Evolutionary conservation across 2,888 invertebrate genomes (phyloP), one percentile per base, ranked within the genome.

Genomic region (Archips crataeganus): DNA sequence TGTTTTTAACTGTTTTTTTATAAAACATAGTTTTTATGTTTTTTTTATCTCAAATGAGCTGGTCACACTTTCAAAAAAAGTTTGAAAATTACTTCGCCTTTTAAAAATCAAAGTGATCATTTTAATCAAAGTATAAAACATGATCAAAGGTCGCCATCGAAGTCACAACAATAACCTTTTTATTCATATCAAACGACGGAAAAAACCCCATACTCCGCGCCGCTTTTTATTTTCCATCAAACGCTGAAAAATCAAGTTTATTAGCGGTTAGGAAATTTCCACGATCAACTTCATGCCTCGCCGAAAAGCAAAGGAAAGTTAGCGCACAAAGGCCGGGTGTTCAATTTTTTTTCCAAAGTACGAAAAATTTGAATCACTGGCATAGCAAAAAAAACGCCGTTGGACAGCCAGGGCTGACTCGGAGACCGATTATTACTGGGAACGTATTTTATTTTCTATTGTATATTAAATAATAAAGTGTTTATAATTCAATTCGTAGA

Each of bases 241-340:
- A 92, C 85, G 89, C 77, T 81, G 77, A 85, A 87, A 89, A 90
- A 90, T 87, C 87, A 90, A 90, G 87, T 90, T 89, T 86, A 85
- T 89, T 85, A 82, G 85, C 80, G 85, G 87, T 86, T 86, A 85
- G 84, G 81, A 83, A 88, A 88, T 89, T 89, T 89, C 80, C 81
- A 86, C 86, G 90, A 87, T 88, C 89, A 91, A 93, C 92, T 93
- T 91, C 86, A 89, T 88, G 87, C 87, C 84, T 85, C 85, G 85
- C 77, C 81, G 87, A 88, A 91, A 92, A 87, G 86, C 90, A 91
- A 91, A 92, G 89, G 90, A 91, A 88, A 91, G 87, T 88, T 89
- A 78, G 77, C 84, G 82, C 87, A 93, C 86, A 93, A 92, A 91
- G 91, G 87, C 84, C 84, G 81, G 81, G 75, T 83, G 86, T 82